Base-by-base conservation (phyloP, 2,888 invertebrate genomes). In the Heliconius hortense region DNA sequence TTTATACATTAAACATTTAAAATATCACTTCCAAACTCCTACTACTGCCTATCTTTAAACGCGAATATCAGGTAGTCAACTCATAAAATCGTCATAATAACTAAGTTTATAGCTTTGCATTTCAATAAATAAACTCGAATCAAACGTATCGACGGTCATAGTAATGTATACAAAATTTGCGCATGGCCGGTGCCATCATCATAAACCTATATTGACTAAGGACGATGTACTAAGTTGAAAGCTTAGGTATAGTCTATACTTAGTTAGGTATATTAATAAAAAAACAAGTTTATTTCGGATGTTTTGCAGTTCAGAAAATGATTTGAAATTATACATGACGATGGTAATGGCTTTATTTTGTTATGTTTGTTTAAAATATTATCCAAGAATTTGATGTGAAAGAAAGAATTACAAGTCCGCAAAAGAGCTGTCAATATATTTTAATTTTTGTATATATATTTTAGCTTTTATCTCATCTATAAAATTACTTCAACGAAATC, bases 131-230 rank as follows among this genome's bases (percentile, higher is more conserved):
- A 82, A 80, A 79, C 79, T 77, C 78, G 78, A 80, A 82, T 82
- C 82, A 82, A 80, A 81, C 79, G 80, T 74, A 79, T 79, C 78
- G 77, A 80, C 72, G 75, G 64, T 81, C 79, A 79, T 80, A 82
- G 82, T 82, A 76, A 81, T 80, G 78, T 79, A 79, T 81, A 83
- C 83, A 81, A 82, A 85, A 81, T 86, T 86, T 73, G 71, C 63
- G 71, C 63, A 67, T 73, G 28, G 71, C 72, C 63, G 62, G 66
- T 53, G 71, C 70, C 72, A 78, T 79, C 77, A 76, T 74, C 78
- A 59, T 80, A 79, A 80, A 79, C 78, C 78, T 81, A 82, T 83
- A 76, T 77, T 48, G 48, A 71, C 56, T 73, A n/a, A 70, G 35
- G 56, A 70, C 69, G 69, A 39, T 7, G 15, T 28, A 67, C 31